Percentiles rank a stretch among this genome's conserved stretches.
Evolutionary conservation across 2,888 invertebrate genomes (phyloP).

Genomic region (Sepiola atlantica): DNA sequence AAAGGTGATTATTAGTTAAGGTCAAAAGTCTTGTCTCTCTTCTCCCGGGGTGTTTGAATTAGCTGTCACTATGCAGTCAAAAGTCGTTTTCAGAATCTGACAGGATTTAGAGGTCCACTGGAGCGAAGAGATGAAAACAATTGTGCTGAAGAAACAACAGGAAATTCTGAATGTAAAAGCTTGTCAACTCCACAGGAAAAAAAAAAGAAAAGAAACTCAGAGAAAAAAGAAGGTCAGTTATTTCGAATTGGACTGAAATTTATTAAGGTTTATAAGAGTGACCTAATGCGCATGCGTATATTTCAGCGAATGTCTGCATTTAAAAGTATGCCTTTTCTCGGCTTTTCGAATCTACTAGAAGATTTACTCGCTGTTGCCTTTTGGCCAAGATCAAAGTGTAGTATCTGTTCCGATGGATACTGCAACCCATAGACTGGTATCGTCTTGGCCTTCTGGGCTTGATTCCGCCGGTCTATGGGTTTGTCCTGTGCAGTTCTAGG

Average conservation of each 20-base stretch:
- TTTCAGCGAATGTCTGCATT: neutral
- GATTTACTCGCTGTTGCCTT: no score
- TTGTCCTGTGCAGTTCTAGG: no score
- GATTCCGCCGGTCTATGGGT: no score
- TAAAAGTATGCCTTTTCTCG: neutral
- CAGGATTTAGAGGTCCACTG: neutral
- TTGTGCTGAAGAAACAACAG: neutral
- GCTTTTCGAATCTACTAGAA: neutral
- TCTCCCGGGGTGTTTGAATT: neutral
- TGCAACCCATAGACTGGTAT: no score
- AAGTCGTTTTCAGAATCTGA: neutral
- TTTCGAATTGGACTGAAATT: neutral
- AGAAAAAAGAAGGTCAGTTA: neutral
- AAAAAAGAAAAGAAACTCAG: neutral
- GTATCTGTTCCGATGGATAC: no score
- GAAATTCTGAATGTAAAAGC: conserved; percentile 8
- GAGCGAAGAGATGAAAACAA: neutral
- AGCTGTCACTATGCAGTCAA: neutral
- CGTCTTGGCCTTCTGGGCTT: no score
- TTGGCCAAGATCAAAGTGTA: no score
- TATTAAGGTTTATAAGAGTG: neutral
- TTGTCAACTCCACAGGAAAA: conserved; percentile 9
- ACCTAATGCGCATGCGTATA: neutral
- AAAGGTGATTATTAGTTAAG: neutral
- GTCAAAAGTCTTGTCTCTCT: conserved; percentile 18